Evolutionary conservation across 2,797 vertebrate species (phyloP), one percentile per base, ranked within the genome.

Genomic region (Etheostoma perlongum): DNA sequence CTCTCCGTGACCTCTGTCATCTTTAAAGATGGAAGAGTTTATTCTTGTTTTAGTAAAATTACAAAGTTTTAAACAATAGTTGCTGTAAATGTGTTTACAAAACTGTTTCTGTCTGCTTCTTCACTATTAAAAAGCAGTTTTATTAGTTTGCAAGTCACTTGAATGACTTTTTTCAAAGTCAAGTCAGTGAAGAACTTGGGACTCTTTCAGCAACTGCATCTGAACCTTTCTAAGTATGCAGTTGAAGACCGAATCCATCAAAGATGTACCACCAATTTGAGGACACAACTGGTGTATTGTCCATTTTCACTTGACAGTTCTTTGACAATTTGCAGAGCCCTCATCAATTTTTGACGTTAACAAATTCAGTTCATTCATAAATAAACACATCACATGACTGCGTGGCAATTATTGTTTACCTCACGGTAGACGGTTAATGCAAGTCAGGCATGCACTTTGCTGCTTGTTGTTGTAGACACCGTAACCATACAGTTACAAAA

Each of bases 1-100:
- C 51, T 53, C 69, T 77, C 55, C 1, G 19, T 89, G 88, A 93
- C 89, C 91, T 82, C 69, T 62, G 73, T 68, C 72, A 60, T 86
- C 79, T 78, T 67, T 60, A 21, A 7, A 51, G 21, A 58, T 52
- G 47, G 33, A 73, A 73, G 74, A 87, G 44, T 83, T 87, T 81
- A 54, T 72, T 70, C 58, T 72, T 59, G 23, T 78, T 85, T 40
- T 60, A 68, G 15, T 21, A 36, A 68, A 77, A 70, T 54, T 57
- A 21, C 6, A 47, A 15, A 53, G 25, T 69, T 72, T 71, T 21
- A 74, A 76, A 76, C 57, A 72, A n/a, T 40, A 68, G 60, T 62
- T 65, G 61, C 13, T 72, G 6, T 36, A 65, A 48, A 66, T 63
- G 10, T 79, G 49, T 60, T 82, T 69, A 48, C 40, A 23, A 14